Evolutionary conservation across 2,888 invertebrate genomes (phyloP).

Genomic region (Cephus nigrinus): DNA sequence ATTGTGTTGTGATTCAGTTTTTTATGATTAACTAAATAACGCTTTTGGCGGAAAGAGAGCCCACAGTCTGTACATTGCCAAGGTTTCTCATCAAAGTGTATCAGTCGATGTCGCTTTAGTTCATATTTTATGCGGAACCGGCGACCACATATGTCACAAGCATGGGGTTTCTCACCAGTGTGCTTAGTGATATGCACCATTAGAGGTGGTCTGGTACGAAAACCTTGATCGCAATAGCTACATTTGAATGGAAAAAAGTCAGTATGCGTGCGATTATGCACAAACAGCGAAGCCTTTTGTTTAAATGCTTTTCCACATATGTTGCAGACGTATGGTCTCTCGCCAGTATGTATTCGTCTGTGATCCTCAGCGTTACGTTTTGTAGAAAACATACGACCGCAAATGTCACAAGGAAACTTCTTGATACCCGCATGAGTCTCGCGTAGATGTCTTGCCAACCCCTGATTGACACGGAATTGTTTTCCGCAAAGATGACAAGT

Average conservation of each 20-base stretch:
- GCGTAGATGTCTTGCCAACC: conserved; percentile 72
- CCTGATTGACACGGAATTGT: conserved; percentile 75
- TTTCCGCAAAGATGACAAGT: conserved; percentile 77
- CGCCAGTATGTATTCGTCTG: conserved; percentile 72
- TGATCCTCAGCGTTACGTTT: conserved; percentile 73
- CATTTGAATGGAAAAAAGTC: conserved; percentile 71
- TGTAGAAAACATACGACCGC: conserved; percentile 72
- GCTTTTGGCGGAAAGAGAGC: conserved; percentile 67
- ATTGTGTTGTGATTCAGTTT: conserved; percentile 60
- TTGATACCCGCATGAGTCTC: conserved; percentile 74
- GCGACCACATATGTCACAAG: conserved; percentile 71
- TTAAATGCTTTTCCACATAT: conserved; percentile 75
- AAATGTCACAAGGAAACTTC: conserved; percentile 71
- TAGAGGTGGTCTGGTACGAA: conserved; percentile 71
- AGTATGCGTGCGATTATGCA: conserved; percentile 72
- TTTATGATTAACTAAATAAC: conserved; percentile 69
- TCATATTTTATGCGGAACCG: conserved; percentile 73
- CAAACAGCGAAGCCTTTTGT: conserved; percentile 75
- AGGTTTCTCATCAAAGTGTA: conserved; percentile 69
- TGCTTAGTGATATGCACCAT: conserved; percentile 72
- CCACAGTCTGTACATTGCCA: conserved; percentile 67
- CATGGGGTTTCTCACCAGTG: conserved; percentile 73
- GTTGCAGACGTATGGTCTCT: conserved; percentile 71
- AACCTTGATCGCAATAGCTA: conserved; percentile 72
- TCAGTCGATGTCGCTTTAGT: conserved; percentile 69